These are phyloP conservation scores for Calliscelio sp. DNA, from an alignment of 2,888 invertebrate genomes.

Conservation along the genomic window DNA sequence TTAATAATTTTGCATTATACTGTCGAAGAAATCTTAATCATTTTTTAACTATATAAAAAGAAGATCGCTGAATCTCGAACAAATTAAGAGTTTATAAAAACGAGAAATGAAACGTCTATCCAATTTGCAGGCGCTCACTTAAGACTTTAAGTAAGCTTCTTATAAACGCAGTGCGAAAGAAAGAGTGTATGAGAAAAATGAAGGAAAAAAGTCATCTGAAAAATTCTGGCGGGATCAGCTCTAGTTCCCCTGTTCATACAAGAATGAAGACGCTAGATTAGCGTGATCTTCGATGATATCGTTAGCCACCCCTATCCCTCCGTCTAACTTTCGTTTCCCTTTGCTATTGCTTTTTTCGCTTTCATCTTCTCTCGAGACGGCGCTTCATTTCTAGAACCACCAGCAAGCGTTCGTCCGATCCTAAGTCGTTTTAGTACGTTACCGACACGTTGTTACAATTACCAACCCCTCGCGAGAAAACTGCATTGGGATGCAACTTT, in stretches of 20 bases:
- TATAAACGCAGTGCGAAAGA: slow-evolving; percentile 52
- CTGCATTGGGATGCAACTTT: slow-evolving; percentile 82
- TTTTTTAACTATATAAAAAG: slow-evolving; percentile 14
- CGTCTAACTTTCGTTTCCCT: slow-evolving; percentile 72
- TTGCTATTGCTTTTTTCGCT: slow-evolving; percentile 70
- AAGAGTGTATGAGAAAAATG: slow-evolving; percentile 54
- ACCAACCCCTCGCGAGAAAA: slow-evolving; percentile 77
- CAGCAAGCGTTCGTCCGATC: slow-evolving; percentile 63
- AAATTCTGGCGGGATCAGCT: slow-evolving; percentile 85
- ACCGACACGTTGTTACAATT: slow-evolving; percentile 81
- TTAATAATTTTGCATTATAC: not conserved
- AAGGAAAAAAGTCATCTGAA: slow-evolving; percentile 81
- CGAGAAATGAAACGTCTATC: slow-evolving; percentile 59
- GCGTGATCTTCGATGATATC: slow-evolving; percentile 85
- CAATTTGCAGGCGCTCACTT: slow-evolving; percentile 66
- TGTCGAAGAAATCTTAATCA: not conserved
- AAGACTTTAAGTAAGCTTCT: slow-evolving; percentile 68
- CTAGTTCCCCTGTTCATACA: slow-evolving; percentile 65
- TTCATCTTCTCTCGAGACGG: slow-evolving; percentile 67
- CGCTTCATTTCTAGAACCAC: slow-evolving; percentile 64
- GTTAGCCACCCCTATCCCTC: slow-evolving; percentile 77
- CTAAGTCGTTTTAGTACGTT: slow-evolving; percentile 80
- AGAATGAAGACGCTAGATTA: slow-evolving; percentile 81
- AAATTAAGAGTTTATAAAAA: slow-evolving; percentile 65
- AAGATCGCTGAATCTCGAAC: slow-evolving; percentile 33